These are phyloP conservation scores for Mylabris phalerata DNA, from an alignment of 1,140 invertebrate genomes.

Conservation along the genomic window DNA sequence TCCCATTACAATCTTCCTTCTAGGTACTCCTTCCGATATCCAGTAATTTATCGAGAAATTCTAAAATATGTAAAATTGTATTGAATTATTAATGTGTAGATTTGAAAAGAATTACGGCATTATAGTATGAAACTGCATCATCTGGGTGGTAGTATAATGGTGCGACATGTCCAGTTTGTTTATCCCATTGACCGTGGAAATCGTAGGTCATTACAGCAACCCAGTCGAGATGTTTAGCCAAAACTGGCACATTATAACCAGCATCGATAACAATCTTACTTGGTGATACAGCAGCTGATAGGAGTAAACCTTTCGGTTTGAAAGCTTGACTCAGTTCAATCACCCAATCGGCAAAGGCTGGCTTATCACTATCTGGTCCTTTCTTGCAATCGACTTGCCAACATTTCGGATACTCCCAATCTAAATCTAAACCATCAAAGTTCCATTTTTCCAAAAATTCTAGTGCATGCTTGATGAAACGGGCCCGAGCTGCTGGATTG, in stretches of 20 bases:
- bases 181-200: constrained; percentile 80
- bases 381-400: constrained; percentile 81
- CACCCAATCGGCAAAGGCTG: constrained; percentile 65
- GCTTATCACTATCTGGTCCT: constrained; percentile 74
- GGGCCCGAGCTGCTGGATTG: constrained; percentile 57
- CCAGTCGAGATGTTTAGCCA: constrained; percentile 76
- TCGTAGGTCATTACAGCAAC: constrained; percentile 80
- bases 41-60: constrained; percentile 86
- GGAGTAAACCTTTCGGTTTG: constrained; percentile 60
- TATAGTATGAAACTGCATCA: constrained; percentile 65
- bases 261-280: constrained; percentile 82
- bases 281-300: constrained; percentile 80
- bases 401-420: constrained; percentile 90
- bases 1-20: constrained; percentile 77
- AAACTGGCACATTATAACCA: constrained; percentile 69
- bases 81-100: constrained; percentile 31
- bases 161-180: constrained; percentile 75
- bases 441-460: constrained; percentile 72
- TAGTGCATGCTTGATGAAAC: constrained; percentile 67
- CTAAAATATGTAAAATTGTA: constrained; percentile 38
- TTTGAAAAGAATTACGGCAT: constrained; percentile 48
- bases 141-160: constrained; percentile 74
- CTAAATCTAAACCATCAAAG: constrained; percentile 83
- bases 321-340: constrained; percentile 69
- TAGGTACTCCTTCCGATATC: constrained; percentile 73